Evolutionary conservation across 2,113 vertebrate species (phyloP), one percentile per base, ranked within the genome.

Genomic region (Willisornis vidua): DNA sequence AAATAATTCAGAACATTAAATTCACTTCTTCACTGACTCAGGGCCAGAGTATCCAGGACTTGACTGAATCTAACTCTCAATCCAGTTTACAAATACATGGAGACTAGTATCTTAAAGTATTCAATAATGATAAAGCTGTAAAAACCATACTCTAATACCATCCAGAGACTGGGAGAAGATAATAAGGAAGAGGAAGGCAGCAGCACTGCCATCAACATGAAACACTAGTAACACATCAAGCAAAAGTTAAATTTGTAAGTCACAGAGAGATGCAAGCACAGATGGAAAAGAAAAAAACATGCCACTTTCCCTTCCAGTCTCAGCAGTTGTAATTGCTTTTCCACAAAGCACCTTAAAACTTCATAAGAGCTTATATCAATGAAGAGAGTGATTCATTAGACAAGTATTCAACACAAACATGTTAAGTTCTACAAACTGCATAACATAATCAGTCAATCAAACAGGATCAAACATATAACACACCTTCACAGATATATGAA

Each of bases 401-500:
- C 14, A 41, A 41, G 41, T 41, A 41, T 79, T 63, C 87, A 80
- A 9, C 3, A n/a, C 14, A 55, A 28, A 54, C 29, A 51, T 14
- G 12, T 20, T 35, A 52, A 49, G 4, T 75, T 70, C 35, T 55
- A 51, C 35, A 33, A 33, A 39, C 25, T 83, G 12, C 11, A 12
- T 61, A 89, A 57, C 10, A 18, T 12, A 18, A 75, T 55, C 41
- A 62, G 71, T 54, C 3, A 9, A 46, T 55, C 52, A 65, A 91
- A 62, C 18, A 4, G 8, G 8, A 43, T 46, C 0, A 0, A 46
- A 33, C 14, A 68, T 14, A 68, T 18, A 65, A 68, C 3, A 19
- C 46, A 11, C 13, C 39, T 83, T 80, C 72, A 80, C 35, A 73
- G 52, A 68, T 18, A 45, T 2, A 61, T 26, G 20, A 75, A 26